Base-by-base conservation (phyloP, 1,140 invertebrate species). In the Nixonia krombeini region DNA sequence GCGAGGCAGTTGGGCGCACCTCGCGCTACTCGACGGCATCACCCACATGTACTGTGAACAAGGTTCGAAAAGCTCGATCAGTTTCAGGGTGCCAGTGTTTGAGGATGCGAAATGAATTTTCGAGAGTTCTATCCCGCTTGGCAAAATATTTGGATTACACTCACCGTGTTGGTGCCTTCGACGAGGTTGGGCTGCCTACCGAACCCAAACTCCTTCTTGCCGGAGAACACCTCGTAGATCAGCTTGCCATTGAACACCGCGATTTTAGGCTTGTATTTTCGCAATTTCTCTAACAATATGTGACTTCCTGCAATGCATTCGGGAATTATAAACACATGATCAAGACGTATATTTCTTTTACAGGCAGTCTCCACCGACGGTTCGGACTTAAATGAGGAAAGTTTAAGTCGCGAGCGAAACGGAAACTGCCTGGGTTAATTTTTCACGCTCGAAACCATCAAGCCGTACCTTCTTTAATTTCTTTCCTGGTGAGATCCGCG, bases 171-270 rank as follows among this genome's bases (percentile, higher is more conserved):
- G 12, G 96, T 97, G 44, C 95, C 96, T 65, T 96, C 93, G 15
- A 98, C 91, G 25, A 92, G 89, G 79, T 95, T 95, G 0, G 95
- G 94, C 82, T 98, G 96, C 75, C 96, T 92, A 38, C 97, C 97
- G 86, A 98, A 97, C 79, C 94, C 91, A 85, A 98, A 98, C 81
- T 98, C 96, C 82, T 98, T 98, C 84, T 97, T 97, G 5, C 96
- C 96, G 49, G 93, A 95, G 87, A 98, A 98, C 13, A 97, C 94
- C 87, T 98, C 96, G 87, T 97, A 98, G 68, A 98, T 99, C 50
- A 98, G 89, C 88, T 98, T 98, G 4, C 96, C 96, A 89, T 99
- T 99, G 81, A 99, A 99, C 13, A 98, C 96, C 28, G 96, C 96
- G 75, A 99, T 96, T 88, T 98, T 98, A 47, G 96, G 97, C 75